Base-by-base conservation (phyloP, 2,888 invertebrate species). In the Drosophila nr. medialis region DNA sequence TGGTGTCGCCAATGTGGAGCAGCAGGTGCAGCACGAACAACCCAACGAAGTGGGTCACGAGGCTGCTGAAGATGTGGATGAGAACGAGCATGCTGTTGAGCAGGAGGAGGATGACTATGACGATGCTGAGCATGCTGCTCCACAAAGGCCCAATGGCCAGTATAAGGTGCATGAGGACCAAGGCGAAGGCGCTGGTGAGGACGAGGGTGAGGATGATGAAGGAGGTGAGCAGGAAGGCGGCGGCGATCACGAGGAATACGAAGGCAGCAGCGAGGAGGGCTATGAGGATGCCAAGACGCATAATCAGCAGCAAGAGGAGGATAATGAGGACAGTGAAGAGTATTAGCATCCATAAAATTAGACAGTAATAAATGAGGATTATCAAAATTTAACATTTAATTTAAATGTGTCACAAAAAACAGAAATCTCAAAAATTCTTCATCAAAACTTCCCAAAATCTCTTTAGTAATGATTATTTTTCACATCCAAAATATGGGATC, bases 241-340 rank as follows among this genome's bases (percentile, higher is more conserved):
- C 10, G 88, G 88, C 30, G 86, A 79, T 49, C 75, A 83, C 48
- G 86, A 81, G 55, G 79, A 81, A 38, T 75, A 80, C 49, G 85
- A 87, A 30, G 86, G 81, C 60, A 83, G 87, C 68, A 82, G 88
- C 56, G 83, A 83, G 50, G 89, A 91, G 60, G 90, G 86, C 29
- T 88, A 85, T 11, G 87, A 86, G 53, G 90, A 91, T 50, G 89
- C 85, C 0, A 68, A 81, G 8, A 72, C 75, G n/a, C 77, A 83
- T 24, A 73, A 68, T 34, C 77, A 80, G 45, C 78, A 79, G 51
- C 73, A 72, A 8, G 45, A 24, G 38, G 66, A 73, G 27, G 72
- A 77, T 29, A 61, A 76, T 6, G 76, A 81, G 5, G 77, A 75
- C 48, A 75, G 75, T 51, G 75, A 81, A n/a, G 76, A 88, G 30